These are phyloP conservation scores for human DNA, from an alignment of 2,113 vertebrate genomes.

Conservation along the genomic window GRCh38 chr2:67128001-67128500, in stretches of 20 bases:
- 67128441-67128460: slow-evolving; percentile 17
- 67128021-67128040: too few relatives aligned
- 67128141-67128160: not conserved
- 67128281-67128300: not conserved
- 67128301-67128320: not conserved
- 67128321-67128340: not conserved
- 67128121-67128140: not conserved
- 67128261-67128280: not conserved
- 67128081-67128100: too few relatives aligned
- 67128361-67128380: not conserved
- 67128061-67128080: too few relatives aligned
- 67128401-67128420: slow-evolving; percentile 46
- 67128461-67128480: slow-evolving; percentile 22
- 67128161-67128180: not conserved
- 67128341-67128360: not conserved
- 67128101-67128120: too few relatives aligned
- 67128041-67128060: too few relatives aligned
- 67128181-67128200: not conserved
- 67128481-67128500: not conserved
- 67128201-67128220: not conserved
- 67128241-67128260: not conserved
- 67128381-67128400: slow-evolving; percentile 26
- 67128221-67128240: not conserved
- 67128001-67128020: too few relatives aligned
- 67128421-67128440: slow-evolving; percentile 11